Base-by-base conservation (phyloP, 2,113 vertebrate species). In the Coturnix japonica region DNA sequence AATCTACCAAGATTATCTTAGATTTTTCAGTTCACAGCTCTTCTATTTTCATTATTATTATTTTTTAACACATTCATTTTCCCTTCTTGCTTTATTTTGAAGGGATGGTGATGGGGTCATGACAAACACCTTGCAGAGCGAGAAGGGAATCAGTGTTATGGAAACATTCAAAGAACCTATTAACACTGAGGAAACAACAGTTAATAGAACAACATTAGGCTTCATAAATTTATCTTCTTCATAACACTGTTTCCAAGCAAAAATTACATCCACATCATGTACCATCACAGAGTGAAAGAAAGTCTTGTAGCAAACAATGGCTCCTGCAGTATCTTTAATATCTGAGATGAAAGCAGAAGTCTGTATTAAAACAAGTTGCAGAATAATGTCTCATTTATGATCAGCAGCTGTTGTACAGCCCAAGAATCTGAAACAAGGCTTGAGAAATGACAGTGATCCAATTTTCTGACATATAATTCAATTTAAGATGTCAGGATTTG, bases 391-490 rank as follows among this genome's bases (percentile, higher is more conserved):
- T 87, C 31, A 12, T 41, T 63, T 46, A 80, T 59, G 77, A 78
- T 89, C 63, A 76, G 77, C 81, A 63, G 59, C 46, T 66, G 28
- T 51, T 94, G 46, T 54, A 73, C 31, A 82, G 86, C 76, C 63
- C 77, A 73, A 54, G 74, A 92, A 43, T 30, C 67, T 71, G 78
- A 94, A 73, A 31, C 35, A 3, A 2, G 6, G 13, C 43, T 85
- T 91, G 86, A 87, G 35, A 78, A 81, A 93, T 21, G 67, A 82
- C 51, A 73, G 75, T 60, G 31, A 84, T 89, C 46, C 67, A 73
- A 18, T 87, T 92, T 92, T 89, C 51, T 70, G 59, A 35, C 51
- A 79, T 66, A 49, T 70, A 84, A 96, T 76, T 89, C 77, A 85
- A 15, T 87, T 90, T 81, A 81, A 86, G 41, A 81, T 51, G 20